phyloP scores from a whole-genome alignment of 2,888 invertebrate species.

The Leptinotarsa peninsularis region DNA sequence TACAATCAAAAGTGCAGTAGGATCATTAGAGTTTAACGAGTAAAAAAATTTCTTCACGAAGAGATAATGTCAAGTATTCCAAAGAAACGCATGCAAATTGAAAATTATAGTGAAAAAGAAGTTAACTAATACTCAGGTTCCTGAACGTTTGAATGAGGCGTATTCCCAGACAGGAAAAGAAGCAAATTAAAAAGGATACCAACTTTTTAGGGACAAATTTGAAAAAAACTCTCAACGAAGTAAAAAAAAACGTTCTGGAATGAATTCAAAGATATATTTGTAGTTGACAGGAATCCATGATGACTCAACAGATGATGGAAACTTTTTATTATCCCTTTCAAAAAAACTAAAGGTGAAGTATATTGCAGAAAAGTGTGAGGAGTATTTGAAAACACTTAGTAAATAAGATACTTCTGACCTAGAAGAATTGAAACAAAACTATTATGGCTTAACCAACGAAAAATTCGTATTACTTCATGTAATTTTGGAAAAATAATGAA shows the following conservation, averaged over 20 bases:
- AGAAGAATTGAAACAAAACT: not conserved
- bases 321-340: slow-evolving; percentile 6
- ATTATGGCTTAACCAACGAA: not conserved
- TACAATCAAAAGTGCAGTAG: slow-evolving; percentile 3
- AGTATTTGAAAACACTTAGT: not conserved
- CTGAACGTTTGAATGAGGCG: too few relatives aligned
- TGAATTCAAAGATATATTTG: not conserved
- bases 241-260: not conserved
- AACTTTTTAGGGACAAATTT: not conserved
- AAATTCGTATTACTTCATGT: not conserved
- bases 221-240: not conserved
- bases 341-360: not conserved
- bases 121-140: too few relatives aligned
- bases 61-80: not conserved
- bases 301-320: slow-evolving; percentile 5
- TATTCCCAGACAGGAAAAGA: too few relatives aligned
- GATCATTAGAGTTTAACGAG: not conserved
- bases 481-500: not conserved
- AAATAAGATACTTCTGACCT: not conserved
- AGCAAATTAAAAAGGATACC: too few relatives aligned
- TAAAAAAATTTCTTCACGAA: slow-evolving; percentile 16
- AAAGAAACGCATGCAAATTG: not conserved
- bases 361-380: not conserved
- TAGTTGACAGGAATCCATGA: not conserved
- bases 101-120: not conserved